Base-by-base conservation (phyloP, 2,113 vertebrate species). In the Lycaon pictus region DNA sequence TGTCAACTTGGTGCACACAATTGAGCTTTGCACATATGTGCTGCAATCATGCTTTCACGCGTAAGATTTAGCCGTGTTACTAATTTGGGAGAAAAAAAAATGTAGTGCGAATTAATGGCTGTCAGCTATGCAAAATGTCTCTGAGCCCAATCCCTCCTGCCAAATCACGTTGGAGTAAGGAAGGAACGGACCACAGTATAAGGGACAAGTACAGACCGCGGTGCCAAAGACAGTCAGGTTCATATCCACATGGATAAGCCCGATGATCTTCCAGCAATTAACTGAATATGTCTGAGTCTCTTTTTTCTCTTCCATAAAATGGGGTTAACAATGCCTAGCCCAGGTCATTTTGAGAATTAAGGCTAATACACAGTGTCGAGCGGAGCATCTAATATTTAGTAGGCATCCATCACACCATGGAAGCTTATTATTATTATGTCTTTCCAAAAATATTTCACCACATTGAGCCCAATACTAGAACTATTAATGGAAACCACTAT, bases 361-460 rank as follows among this genome's bases (percentile, higher is more conserved):
- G 74, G 53, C 48, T 77, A 84, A 37, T 48, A 60, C 3, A 67
- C 48, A 76, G 9, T 53, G 23, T 63, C 25, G 32, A 32, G 23
- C 13, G 79, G 20, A 67, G 22, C 80, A 72, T 60, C 62, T 71
- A 88, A 55, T 56, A 94, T 15, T 95, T 92, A 92, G 58, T 35
- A 87, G 23, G 72, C 2, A 22, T 55, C 17, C 32, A 84, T 55
- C 74, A 74, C 5, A 86, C 23, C 4, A 80, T 6, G 32, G 37
- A 32, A 86, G 51, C 11, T 89, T 95, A 55, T 71, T 95, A 83
- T n/a, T 55, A 79, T 27, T 77, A 27, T 27, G 1, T 29, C 69
- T 89, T 92, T 96, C 89, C 27, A 89, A 96, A 95, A 95, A 88
- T 80, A 92, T 74, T 83, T 92, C 25, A 88, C 7, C 48, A 19